Evolutionary conservation across 2,797 vertebrate species (phyloP), one percentile per base, ranked within the genome.

Genomic region (Hydrolagus colliei): DNA sequence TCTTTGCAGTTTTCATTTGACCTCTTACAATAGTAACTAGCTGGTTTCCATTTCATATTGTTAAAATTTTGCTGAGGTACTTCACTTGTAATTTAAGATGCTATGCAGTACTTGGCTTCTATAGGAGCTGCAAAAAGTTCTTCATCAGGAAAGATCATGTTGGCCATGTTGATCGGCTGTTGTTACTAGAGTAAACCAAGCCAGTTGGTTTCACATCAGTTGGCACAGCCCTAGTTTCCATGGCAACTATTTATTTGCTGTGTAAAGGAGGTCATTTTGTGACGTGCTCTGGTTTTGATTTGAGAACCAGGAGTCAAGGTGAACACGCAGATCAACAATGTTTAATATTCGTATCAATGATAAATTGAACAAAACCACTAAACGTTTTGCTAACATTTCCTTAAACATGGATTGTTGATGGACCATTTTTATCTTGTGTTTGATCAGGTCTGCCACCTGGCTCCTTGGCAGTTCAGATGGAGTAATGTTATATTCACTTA

Each of bases 401-500:
- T 92, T 91, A 90, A 88, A 88, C 91, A 88, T 86, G 88, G 90
- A 90, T 90, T 90, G 90, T 92, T 91, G 91, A 90, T 87, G 89
- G 91, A 92, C 92, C 92, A 92, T 90, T 91, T 92, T 89, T 71
- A 73, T 87, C 82, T 35, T 87, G 87, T 79, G 86, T 87, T 63
- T 90, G 89, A 88, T 89, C 89, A 91, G 91, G 88, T 90, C 86
- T 76, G 86, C 86, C 76, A 89, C 89, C 92, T 91, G 90, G 90
- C 91, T 92, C 89, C 89, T 90, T 90, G 89, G 71, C 91, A 90
- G 90, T 92, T 93, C 90, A 67, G 91, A 92, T 87, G 90, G 89
- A 92, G 92, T 92, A 91, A 92, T 94, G 93, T 95, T 92, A 92
- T 90, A 89, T 93, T 94, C 91, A 93, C 88, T 11, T 87, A 87